Evolutionary conservation across 37 sponge, comb jelly and placozoan genomes (phyloP), one percentile per base, ranked within the genome.

Genomic region (Ianthella basta): DNA sequence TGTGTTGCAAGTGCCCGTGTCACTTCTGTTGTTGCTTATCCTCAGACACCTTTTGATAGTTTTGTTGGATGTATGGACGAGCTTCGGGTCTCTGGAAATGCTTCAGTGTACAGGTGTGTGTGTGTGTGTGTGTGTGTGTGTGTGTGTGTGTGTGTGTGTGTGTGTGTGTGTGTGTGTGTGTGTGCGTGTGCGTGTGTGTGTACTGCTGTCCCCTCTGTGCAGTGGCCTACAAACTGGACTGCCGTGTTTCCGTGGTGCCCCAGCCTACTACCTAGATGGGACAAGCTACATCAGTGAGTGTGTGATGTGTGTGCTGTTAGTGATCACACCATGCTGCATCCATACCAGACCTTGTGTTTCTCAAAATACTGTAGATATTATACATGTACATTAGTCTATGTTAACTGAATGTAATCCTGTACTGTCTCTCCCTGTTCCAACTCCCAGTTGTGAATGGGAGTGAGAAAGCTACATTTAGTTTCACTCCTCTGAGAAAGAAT

Each of bases 201-300:
- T n/a, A n/a, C n/a, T n/a, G n/a, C n/a, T n/a, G n/a, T n/a, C n/a
- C n/a, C 20, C 29, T 14, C 29, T 24, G 36, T 72, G 19, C 41
- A 72, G 73, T 19, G 36, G 30, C 37, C 10, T 72, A 5, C 37
- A 37, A 23, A 72, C 73, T 13, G 73, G 73, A 30, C 73, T 30
- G 40, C 73, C 73, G 20, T 72, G 73, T 37, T 72, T 38, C 36
- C 21, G 18, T 37, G 41, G 18, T 38, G 37, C 73, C 23, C 32
- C 39, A 20, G 32, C 40, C 13, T 72, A 72, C 73, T 72, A 72
- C 39, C 36, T 72, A 20, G 30, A 72, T 72, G 73, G 73, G 13
- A 33, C 39, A 38, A 40, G 39, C 19, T 19, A 72, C 36, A 19
- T 72, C 36, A 40, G 73, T 72, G 73, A 38, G 73, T 33, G 73